Conservation (phyloP, 37 sponge, comb jelly and placozoan genomes). For the Aphrocallistes beatrix region DNA sequence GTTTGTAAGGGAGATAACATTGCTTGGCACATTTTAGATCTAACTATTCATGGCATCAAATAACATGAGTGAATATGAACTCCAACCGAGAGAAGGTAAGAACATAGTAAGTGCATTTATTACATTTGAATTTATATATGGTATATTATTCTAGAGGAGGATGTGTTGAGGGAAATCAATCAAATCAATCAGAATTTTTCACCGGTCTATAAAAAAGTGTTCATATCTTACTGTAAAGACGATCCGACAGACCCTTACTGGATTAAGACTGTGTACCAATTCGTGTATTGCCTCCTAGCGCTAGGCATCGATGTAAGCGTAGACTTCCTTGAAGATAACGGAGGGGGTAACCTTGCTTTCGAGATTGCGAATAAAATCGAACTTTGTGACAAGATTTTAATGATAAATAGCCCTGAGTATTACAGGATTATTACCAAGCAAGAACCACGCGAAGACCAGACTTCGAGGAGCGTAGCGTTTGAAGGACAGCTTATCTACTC, state of each 20-base stretch:
- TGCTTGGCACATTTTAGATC: no score
- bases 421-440: not conserved
- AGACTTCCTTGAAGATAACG: not conserved
- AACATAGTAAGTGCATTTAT: not conserved
- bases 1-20: no score
- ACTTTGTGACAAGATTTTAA: not conserved
- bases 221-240: not conserved
- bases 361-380: not conserved
- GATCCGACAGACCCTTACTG: not conserved
- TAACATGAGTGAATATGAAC: not conserved
- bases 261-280: not conserved
- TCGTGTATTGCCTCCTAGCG: slow-evolving; percentile 4
- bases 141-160: not conserved
- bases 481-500: slow-evolving; percentile 2
- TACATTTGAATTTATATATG: not conserved
- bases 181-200: not conserved
- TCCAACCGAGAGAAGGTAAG: slow-evolving; percentile 1
- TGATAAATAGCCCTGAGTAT: slow-evolving; percentile 7
- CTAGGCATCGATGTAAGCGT: not conserved
- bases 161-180: not conserved
- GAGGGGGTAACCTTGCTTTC: not conserved
- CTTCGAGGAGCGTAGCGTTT: not conserved
- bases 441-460: not conserved
- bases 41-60: no score
- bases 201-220: not conserved